These are phyloP conservation scores for Campoplex capitator DNA, from an alignment of 2,888 invertebrate species.

Conservation along the genomic window DNA sequence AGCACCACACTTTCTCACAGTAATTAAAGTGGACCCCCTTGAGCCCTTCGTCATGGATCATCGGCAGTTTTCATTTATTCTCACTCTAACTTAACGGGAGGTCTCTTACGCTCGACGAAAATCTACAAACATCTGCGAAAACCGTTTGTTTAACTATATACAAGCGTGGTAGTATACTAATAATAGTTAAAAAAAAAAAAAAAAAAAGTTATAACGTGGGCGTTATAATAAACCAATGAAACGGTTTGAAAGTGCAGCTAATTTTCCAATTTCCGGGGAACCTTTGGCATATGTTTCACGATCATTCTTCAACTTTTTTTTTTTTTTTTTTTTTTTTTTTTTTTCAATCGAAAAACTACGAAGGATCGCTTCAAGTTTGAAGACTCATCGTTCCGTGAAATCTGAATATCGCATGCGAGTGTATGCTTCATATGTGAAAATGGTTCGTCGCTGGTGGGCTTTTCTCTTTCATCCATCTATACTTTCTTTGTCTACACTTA, in stretches of 20 bases:
- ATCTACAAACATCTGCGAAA: conserved; percentile 50
- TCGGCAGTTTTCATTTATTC: conserved; percentile 42
- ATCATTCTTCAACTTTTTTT: conserved; percentile 11
- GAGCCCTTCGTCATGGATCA: conserved; percentile 59
- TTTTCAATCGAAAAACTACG: conserved; percentile 27
- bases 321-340: no score
- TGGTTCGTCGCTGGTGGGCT: conserved; percentile 53
- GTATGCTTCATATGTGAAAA: neutral
- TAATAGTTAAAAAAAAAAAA: neutral
- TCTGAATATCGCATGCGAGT: conserved; percentile 35
- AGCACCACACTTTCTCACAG: conserved; percentile 65
- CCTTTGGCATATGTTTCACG: conserved; percentile 38
- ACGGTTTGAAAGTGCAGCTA: conserved; percentile 36
- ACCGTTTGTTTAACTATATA: conserved; percentile 19
- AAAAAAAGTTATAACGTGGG: neutral
- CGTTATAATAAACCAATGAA: conserved; percentile 31
- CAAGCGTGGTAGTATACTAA: neutral
- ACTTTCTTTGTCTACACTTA: neutral
- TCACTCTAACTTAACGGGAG: conserved; percentile 21
- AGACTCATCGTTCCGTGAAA: conserved; percentile 66
- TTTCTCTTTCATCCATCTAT: conserved; percentile 5
- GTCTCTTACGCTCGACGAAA: conserved; percentile 8
- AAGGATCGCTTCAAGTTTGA: conserved; percentile 15
- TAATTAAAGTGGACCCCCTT: conserved; percentile 60
- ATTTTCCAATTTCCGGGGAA: conserved; percentile 66